A percentile compares a stretch with the other conserved stretches of the same genome.
Evolutionary conservation across 2,113 vertebrate species (phyloP).

Genomic region (Lamprotornis superbus): DNA sequence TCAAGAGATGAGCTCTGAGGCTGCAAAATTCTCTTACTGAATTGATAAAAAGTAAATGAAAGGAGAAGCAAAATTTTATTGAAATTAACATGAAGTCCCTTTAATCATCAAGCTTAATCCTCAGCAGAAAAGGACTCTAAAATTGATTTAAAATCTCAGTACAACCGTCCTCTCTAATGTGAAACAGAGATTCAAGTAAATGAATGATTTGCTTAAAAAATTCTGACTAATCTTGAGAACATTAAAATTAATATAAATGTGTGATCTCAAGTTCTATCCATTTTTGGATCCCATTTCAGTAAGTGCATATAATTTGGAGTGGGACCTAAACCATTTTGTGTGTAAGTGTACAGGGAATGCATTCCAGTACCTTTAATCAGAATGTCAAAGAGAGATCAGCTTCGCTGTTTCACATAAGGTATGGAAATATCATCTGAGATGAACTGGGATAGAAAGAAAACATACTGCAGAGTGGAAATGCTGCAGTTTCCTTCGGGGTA

Average conservation of each 20-base stretch:
- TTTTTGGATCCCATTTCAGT: conserved; percentile 44
- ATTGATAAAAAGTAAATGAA: conserved; percentile 63
- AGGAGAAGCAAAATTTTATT: conserved; percentile 58
- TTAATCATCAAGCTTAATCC: conserved; percentile 61
- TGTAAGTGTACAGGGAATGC: not conserved
- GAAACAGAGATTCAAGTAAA: conserved; percentile 69
- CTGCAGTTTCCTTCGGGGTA: not conserved
- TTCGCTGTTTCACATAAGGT: not conserved
- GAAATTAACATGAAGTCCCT: conserved; percentile 63
- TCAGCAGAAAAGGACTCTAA: conserved; percentile 52
- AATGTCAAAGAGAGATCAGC: not conserved
- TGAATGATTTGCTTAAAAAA: conserved; percentile 73
- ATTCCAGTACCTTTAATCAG: conserved; percentile 5
- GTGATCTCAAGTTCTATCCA: conserved; percentile 67
- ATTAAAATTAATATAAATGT: conserved; percentile 74
- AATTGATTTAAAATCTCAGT: conserved; percentile 67
- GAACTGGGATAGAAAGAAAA: not conserved
- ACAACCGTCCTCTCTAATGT: conserved; percentile 61
- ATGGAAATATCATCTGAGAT: not conserved
- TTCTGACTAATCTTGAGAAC: conserved; percentile 72
- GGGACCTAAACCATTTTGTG: conserved; percentile 13
- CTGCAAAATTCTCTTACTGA: conserved; percentile 22
- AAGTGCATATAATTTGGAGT: conserved; percentile 29
- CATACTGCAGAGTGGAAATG: not conserved
- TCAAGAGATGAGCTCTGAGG: not conserved